Evolutionary conservation across 1,140 invertebrate genomes (phyloP), one percentile per base, ranked within the genome.

Genomic region (Holotrichia oblita): DNA sequence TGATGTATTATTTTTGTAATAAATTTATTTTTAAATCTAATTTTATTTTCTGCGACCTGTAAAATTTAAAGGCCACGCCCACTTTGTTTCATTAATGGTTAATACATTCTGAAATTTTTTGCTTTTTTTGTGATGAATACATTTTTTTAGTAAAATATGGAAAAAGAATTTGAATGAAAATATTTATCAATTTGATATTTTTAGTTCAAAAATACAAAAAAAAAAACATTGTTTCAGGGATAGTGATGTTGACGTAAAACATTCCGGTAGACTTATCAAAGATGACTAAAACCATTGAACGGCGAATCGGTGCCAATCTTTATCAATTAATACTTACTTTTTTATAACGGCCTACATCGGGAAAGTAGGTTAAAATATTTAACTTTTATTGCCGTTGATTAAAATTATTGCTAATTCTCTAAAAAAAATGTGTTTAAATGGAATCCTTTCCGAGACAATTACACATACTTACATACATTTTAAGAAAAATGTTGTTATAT

Each of bases 291-390:
- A 17, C 48, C 48, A 55, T 55, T n/a, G n/a, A 55, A 55, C 14
- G 17, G 17, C 48, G 17, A 55, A 17, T 55, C 48, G 48, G 14
- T 55, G 48, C 48, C 48, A 55, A 55, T 55, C 48, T 17, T 55
- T 55, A 55, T 55, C 48, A 55, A 55, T 55, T 55, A 55, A n/a
- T 55, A 17, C 48, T 48, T n/a, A 12, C 44, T 55, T 14, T 55
- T 55, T 55, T 55, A 55, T 17, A 17, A 55, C 48, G 1, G 48
- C 12, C 48, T 55, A n/a, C 48, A 14, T 55, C 6, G n/a, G 48
- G n/a, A 55, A 55, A 55, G 48, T 55, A 55, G 48, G 48, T 55
- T 55, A 55, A 55, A 55, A 55, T 55, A 55, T 55, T 55, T 55
- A 55, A 55, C 48, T 55, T 55, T 55, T 55, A 55, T 55, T 55